Evolutionary conservation across 2,113 vertebrate species (phyloP).

Genomic region (Bambusicola thoracicus): DNA sequence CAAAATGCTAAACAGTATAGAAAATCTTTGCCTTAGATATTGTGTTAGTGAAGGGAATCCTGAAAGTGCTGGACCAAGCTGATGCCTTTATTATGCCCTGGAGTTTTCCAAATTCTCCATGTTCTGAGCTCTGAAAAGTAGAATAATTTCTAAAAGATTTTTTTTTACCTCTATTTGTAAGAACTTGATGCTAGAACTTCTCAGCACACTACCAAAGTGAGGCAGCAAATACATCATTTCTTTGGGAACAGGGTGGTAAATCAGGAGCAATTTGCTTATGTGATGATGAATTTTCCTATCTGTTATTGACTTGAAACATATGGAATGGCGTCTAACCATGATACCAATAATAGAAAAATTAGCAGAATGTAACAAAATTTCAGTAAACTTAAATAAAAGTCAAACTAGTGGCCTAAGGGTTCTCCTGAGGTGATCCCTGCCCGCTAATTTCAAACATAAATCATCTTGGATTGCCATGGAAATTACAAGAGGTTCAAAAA

Average conservation of each 20-base stretch:
- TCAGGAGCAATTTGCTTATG: too few species aligned
- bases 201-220: background rate
- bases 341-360: background rate
- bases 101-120: background rate
- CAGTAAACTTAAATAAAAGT: background rate
- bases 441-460: background rate
- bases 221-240: background rate
- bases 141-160: background rate
- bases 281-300: background rate
- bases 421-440: background rate
- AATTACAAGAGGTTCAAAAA: background rate
- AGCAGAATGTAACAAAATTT: background rate
- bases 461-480: background rate
- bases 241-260: too few species aligned
- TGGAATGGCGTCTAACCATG: background rate
- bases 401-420: background rate
- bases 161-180: background rate
- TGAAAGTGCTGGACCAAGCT: background rate
- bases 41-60: background rate
- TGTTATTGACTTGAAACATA: background rate
- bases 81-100: background rate
- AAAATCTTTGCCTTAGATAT: background rate
- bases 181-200: too few species aligned
- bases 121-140: background rate
- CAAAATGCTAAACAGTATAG: background rate